phyloP scores from a whole-genome alignment of 1,140 invertebrate species.

The Spodoptera frugiperda region DNA sequence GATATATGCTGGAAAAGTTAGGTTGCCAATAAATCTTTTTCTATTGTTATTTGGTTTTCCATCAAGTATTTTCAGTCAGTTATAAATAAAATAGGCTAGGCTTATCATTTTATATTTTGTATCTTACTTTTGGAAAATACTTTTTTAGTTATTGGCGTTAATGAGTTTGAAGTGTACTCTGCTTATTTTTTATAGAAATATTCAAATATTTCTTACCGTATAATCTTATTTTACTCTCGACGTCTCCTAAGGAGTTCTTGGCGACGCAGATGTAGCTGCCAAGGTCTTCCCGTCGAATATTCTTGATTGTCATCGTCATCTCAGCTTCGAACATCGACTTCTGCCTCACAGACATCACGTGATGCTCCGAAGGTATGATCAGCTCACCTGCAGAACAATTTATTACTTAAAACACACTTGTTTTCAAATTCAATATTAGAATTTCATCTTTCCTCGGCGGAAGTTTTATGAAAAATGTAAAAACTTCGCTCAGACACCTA shows the following conservation, averaged over 20 bases:
- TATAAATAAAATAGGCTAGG: too few species aligned
- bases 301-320: slow-evolving; percentile 94
- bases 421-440: slow-evolving; percentile 84
- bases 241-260: slow-evolving; percentile 96
- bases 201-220: slow-evolving; percentile 89
- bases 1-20: too few species aligned
- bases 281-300: slow-evolving; percentile 93
- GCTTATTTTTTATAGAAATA: slow-evolving; percentile 35
- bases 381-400: slow-evolving; percentile 90
- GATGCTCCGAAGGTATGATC: slow-evolving; percentile 93
- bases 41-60: too few species aligned
- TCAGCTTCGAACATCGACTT: slow-evolving; percentile 94
- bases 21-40: too few species aligned
- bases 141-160: too few species aligned
- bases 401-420: slow-evolving; percentile 81
- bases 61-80: neutral
- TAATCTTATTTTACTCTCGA: slow-evolving; percentile 95
- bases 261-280: slow-evolving; percentile 96
- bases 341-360: slow-evolving; percentile 91
- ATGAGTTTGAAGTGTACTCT: too few species aligned
- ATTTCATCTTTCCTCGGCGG: slow-evolving; percentile 77
- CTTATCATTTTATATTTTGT: too few species aligned
- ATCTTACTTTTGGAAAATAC: too few species aligned
- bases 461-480: slow-evolving; percentile 86
- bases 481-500: slow-evolving; percentile 82